Base-by-base conservation (phyloP, 2,888 invertebrate genomes). In the Cactoblastis cactorum region DNA sequence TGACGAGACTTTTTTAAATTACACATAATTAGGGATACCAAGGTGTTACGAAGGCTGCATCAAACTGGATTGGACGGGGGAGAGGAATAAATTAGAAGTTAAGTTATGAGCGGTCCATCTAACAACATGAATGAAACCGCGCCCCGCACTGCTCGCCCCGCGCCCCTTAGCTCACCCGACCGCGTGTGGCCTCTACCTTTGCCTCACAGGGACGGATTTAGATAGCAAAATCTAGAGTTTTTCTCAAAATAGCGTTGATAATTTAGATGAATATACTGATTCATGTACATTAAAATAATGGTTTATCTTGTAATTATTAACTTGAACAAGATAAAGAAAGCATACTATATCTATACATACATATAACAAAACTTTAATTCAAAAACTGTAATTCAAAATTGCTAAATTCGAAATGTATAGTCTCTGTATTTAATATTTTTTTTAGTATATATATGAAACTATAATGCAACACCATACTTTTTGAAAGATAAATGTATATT, bases 71-170 rank as follows among this genome's bases (percentile, higher is more conserved):
- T 73, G 61, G 71, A 67, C 69, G 74, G 71, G 69, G 75, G 71
- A 77, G 69, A 80, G 71, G 83, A 83, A 89, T 89, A 89, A 88
- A 89, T 89, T 88, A 87, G 75, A 77, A 82, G 88, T 81, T 85
- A 89, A 89, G 79, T 89, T 89, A 89, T 89, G 88, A 88, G 84
- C 83, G 83, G 85, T 65, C 77, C 77, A 77, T 86, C 88, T 87
- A 88, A 87, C 85, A 83, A 89, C 90, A 90, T 90, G 90, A 90
- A 90, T 90, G 90, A 89, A 84, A 80, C 81, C 71, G 58, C 75
- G 52, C 63, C 71, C 71, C 77, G 63, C 74, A n/a, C n/a, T n/a
- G n/a, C n/a, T n/a, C n/a, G 54, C 71, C 62, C 61, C 62, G 59
- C 60, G 56, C 57, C 56, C 53, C 59, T 55, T 59, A 66, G 62